Evolutionary conservation across 2,888 invertebrate species (phyloP), one percentile per base, ranked within the genome.

Genomic region (Leucozona laternaria): DNA sequence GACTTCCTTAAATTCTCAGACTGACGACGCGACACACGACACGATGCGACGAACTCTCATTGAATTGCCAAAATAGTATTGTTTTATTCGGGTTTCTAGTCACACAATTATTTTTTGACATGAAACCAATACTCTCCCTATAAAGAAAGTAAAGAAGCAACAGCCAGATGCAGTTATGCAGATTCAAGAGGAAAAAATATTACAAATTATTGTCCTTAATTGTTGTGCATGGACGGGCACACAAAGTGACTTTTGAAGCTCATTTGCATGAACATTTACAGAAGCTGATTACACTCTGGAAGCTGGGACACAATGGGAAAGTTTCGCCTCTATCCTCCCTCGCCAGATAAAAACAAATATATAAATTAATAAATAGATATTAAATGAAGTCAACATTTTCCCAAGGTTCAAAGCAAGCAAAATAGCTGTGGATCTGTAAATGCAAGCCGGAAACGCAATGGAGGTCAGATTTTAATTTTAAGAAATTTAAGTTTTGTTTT

Each of bases 221-320:
- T 77, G 58, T 17, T 60, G 40, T 77, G 71, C 58, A 71, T 66
- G 71, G 15, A 66, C 48, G 48, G 45, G 25, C 50, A 17, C 13
- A 48, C 28, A 53, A 62, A 70, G 70, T 34, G 57, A 84, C 64
- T 84, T 79, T 20, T 64, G 71, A 58, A 76, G 70, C 64, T 58
- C 79, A 79, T 84, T 84, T 84, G 71, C 79, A 84, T 76, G 45
- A 53, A 76, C 75, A 79, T 84, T 75, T 57, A 70, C 70, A 83
- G 57, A 64, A 64, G 57, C 79, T 79, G 70, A 84, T 71, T 84
- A 79, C 34, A 70, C 70, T 53, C 58, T 10, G 5, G n/a, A n/a
- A n/a, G n/a, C n/a, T n/a, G 75, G 64, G 83, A 75, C 31, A 25
- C 55, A 50, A 73, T 79, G 62, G 13, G 66, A 37, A 43, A 50